Evolutionary conservation across 2,888 invertebrate species (phyloP).

Genomic region (Meteorus colon): DNA sequence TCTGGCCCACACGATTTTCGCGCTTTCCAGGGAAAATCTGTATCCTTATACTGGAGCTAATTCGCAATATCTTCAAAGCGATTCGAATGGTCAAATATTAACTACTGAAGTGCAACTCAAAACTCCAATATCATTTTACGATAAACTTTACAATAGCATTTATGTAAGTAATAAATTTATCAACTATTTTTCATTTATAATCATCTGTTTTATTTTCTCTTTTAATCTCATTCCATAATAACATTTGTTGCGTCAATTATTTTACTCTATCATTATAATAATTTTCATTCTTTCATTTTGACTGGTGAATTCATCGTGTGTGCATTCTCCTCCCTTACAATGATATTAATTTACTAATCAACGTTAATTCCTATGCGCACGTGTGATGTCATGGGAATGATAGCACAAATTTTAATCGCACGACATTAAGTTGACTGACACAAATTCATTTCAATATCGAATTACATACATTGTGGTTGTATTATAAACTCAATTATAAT

Average conservation of each 20-base stretch:
- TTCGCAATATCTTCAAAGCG: slow-evolving; percentile 56
- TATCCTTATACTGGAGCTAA: slow-evolving; percentile 62
- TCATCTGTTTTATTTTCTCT: background rate
- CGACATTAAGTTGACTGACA: slow-evolving; percentile 64
- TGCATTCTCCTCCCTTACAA: slow-evolving; percentile 7
- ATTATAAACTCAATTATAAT: slow-evolving; percentile 12
- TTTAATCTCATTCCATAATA: background rate
- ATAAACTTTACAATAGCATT: slow-evolving; percentile 82
- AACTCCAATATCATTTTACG: slow-evolving; percentile 87
- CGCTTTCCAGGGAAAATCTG: slow-evolving; percentile 62
- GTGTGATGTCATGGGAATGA: slow-evolving; percentile 43
- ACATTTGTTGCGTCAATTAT: background rate
- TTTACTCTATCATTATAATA: slow-evolving; percentile 7
- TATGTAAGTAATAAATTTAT: slow-evolving; percentile 82
- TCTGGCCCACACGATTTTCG: slow-evolving; percentile 44
- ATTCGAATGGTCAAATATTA: slow-evolving; percentile 58
- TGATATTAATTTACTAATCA: slow-evolving; percentile 46
- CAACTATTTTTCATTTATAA: slow-evolving; percentile 25
- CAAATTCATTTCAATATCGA: slow-evolving; percentile 62
- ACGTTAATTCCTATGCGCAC: slow-evolving; percentile 47
- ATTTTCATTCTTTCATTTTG: slow-evolving; percentile 18
- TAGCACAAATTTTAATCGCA: slow-evolving; percentile 57
- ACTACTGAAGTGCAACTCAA: slow-evolving; percentile 79
- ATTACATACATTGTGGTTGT: slow-evolving; percentile 27
- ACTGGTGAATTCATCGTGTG: slow-evolving; percentile 10